Evolutionary conservation across 1,140 invertebrate species (phyloP).

Genomic region (Rhagoletis zephyria): DNA sequence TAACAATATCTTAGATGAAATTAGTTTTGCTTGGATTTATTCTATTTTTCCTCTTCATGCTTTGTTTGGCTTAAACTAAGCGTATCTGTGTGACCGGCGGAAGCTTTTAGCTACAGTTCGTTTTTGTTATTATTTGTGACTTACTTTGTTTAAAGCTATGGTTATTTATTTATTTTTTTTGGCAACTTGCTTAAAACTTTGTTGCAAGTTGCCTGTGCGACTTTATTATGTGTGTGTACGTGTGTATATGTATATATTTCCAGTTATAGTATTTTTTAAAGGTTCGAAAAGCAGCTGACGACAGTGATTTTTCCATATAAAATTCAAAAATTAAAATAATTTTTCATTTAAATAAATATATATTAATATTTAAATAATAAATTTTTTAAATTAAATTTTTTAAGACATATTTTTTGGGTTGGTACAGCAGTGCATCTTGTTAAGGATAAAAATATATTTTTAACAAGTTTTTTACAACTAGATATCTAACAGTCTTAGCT

Average conservation of each 20-base stretch:
- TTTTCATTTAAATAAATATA: background rate
- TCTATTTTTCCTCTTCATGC: background rate
- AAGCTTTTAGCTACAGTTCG: background rate
- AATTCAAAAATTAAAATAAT: too few relatives aligned
- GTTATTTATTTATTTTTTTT: background rate
- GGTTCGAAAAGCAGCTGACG: background rate
- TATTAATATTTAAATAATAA: too few relatives aligned
- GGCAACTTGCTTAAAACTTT: too few relatives aligned
- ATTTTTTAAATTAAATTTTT: too few relatives aligned
- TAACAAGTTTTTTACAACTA: too few relatives aligned
- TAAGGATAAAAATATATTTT: too few relatives aligned
- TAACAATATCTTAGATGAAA: slow-evolving; percentile 42
- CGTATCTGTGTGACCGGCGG: background rate
- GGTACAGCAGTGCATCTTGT: too few relatives aligned
- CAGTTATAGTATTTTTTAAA: background rate
- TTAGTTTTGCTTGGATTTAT: slow-evolving; percentile 40
- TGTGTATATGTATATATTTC: background rate
- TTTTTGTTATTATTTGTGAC: background rate
- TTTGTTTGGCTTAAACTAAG: slow-evolving; percentile 13
- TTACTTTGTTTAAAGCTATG: background rate
- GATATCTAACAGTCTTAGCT: too few relatives aligned
- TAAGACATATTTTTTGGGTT: too few relatives aligned
- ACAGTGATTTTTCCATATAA: background rate
- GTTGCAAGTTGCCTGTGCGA: too few relatives aligned
- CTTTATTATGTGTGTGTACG: background rate